phyloP scores from a whole-genome alignment of 2,888 invertebrate species.

The Pogonocherus hispidulus region DNA sequence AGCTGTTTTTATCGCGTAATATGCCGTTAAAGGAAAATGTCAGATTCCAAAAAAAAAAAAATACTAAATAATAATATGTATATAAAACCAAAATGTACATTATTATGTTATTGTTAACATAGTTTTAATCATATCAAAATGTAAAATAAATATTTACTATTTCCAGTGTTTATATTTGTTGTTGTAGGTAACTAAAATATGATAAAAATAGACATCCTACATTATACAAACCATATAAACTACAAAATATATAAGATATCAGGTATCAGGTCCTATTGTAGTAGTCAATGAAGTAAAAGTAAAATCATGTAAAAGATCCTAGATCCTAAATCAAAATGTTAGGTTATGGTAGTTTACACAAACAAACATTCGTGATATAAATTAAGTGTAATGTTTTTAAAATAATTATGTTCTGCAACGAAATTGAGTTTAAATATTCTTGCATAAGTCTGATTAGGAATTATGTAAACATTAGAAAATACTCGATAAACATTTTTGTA shows the following conservation, averaged over 20 bases:
- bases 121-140: conserved; percentile 27
- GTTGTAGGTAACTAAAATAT: too few relatives aligned
- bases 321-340: neutral
- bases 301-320: neutral
- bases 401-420: conserved; percentile 23
- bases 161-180: conserved; percentile 6
- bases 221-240: too few relatives aligned
- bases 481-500: conserved; percentile 43
- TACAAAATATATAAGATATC: too few relatives aligned
- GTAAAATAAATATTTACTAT: conserved; percentile 37
- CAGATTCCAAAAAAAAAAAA: conserved; percentile 1
- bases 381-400: conserved; percentile 16
- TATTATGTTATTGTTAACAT: conserved; percentile 23
- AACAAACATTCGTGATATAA: neutral
- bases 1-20: conserved; percentile 31
- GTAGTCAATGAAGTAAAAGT: neutral
- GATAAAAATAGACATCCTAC: too few relatives aligned
- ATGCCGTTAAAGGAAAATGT: conserved; percentile 37
- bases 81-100: conserved; percentile 6
- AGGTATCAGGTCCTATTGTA: too few relatives aligned
- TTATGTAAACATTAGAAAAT: conserved; percentile 42
- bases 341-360: conserved; percentile 8
- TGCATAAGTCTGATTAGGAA: conserved; percentile 40
- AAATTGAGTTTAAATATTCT: conserved; percentile 41
- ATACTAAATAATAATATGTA: conserved; percentile 1